Percentiles rank a stretch among this genome's conserved stretches.
These are phyloP conservation scores for Herminia tarsipennalis DNA, from an alignment of 2,888 invertebrate species.

Conservation along the genomic window DNA sequence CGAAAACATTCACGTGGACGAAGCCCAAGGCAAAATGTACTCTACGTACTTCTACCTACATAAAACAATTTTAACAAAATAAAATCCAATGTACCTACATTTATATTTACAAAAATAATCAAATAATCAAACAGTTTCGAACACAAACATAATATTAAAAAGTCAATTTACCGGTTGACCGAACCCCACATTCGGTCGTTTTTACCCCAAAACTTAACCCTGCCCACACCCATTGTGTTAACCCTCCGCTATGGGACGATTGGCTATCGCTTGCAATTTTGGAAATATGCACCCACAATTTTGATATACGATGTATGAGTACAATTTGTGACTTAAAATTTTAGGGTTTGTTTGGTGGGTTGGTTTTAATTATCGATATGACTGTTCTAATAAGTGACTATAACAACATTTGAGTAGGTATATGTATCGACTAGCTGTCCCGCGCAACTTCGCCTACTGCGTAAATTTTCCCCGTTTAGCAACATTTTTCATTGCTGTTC, in stretches of 20 bases:
- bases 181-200: slow-evolving; percentile 50
- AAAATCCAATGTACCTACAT: background rate
- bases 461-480: too few relatives aligned
- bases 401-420: too few relatives aligned
- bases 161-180: slow-evolving; percentile 58
- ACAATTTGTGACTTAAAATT: background rate
- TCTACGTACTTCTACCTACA: too few relatives aligned
- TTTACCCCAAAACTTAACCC: slow-evolving; percentile 65
- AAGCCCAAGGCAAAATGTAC: too few relatives aligned
- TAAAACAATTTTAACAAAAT: too few relatives aligned
- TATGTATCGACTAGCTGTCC: too few relatives aligned
- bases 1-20: too few relatives aligned
- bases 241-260: slow-evolving; percentile 48
- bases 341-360: background rate
- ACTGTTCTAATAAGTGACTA: too few relatives aligned
- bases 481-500: too few relatives aligned
- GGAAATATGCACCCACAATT: slow-evolving; percentile 25
- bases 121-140: slow-evolving; percentile 20
- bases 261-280: slow-evolving; percentile 43
- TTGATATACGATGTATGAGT: background rate
- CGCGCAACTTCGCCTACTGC: too few relatives aligned
- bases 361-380: too few relatives aligned
- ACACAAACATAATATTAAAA: slow-evolving; percentile 36
- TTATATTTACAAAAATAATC: background rate
- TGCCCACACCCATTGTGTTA: slow-evolving; percentile 54